A percentile compares a stretch with the other conserved stretches of the same genome.
These are phyloP conservation scores for Crotalus viridis DNA, from an alignment of 2,113 vertebrate genomes.

Conservation along the genomic window DNA sequence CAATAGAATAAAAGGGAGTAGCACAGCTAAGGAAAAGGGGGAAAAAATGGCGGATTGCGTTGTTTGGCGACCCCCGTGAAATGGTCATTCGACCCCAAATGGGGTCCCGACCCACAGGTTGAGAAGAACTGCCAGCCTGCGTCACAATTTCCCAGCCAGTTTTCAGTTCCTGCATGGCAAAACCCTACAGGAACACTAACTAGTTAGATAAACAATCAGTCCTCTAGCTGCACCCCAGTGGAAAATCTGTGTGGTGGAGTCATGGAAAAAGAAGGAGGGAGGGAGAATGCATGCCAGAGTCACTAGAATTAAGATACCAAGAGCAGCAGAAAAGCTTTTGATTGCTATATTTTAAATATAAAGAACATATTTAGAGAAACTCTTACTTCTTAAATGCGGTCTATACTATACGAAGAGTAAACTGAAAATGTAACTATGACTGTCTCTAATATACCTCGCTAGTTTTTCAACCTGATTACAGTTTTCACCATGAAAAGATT, in stretches of 20 bases:
- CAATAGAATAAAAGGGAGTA: too few relatives aligned
- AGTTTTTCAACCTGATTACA: neutral
- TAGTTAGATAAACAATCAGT: slow-evolving; percentile 59
- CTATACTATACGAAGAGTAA: neutral
- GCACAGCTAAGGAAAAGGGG: too few relatives aligned
- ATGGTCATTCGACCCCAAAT: too few relatives aligned
- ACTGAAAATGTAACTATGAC: neutral
- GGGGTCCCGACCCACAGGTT: too few relatives aligned
- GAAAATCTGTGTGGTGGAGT: slow-evolving; percentile 54
- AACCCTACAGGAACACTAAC: slow-evolving; percentile 54
- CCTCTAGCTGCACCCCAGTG: slow-evolving; percentile 49
- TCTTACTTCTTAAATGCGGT: neutral
- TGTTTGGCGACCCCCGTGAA: too few relatives aligned
- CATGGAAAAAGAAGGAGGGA: slow-evolving; percentile 50
- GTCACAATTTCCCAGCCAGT: slow-evolving; percentile 27
- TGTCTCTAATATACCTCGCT: neutral
- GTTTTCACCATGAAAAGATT: neutral
- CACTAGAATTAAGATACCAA: slow-evolving; percentile 37
- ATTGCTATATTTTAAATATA: neutral
- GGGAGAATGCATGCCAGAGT: slow-evolving; percentile 27
- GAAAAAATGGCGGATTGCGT: too few relatives aligned
- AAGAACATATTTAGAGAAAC: neutral
- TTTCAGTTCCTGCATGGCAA: slow-evolving; percentile 40
- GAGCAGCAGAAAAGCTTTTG: slow-evolving; percentile 16
- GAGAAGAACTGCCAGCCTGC: slow-evolving; percentile 36